phyloP scores from a whole-genome alignment of 2,113 vertebrate genomes.

The Leptosomus discolor region DNA sequence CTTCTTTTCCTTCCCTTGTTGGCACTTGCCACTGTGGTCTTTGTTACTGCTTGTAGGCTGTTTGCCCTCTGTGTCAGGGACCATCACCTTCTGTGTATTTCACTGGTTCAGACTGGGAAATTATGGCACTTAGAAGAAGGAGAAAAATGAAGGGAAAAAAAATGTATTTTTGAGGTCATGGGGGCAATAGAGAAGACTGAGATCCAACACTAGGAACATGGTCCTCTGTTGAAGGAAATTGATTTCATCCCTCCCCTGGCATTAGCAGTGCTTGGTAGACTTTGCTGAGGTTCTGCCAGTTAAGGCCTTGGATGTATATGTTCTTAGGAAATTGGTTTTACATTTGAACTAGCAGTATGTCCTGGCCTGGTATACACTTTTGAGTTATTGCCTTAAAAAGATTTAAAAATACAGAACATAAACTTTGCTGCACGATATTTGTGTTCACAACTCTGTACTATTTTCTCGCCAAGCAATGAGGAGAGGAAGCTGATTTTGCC shows the following conservation, averaged over 20 bases:
- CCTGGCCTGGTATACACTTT: neutral
- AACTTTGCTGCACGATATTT: neutral
- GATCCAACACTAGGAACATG: neutral
- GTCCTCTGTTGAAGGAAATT: neutral
- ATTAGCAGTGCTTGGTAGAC: neutral
- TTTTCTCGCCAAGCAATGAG: neutral
- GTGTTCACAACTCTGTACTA: neutral
- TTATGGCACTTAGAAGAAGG: neutral
- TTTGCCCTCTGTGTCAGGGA: neutral
- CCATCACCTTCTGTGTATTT: neutral
- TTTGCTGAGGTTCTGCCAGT: neutral
- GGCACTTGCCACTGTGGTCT: neutral
- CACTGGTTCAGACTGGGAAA: neutral
- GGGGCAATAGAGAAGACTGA: neutral
- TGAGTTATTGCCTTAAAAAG: neutral
- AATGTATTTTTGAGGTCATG: neutral
- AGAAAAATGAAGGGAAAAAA: neutral
- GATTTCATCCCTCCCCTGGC: neutral
- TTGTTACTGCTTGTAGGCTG: neutral
- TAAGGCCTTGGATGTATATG: neutral
- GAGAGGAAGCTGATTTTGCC: neutral
- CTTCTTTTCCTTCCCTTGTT: neutral
- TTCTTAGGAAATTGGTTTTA: neutral
- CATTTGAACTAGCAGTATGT: neutral
- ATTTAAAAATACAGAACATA: neutral